Percentiles rank a stretch among this genome's conserved stretches.
These are phyloP conservation scores for Helicoverpa assulta DNA, from an alignment of 2,888 invertebrate species.

Conservation along the genomic window DNA sequence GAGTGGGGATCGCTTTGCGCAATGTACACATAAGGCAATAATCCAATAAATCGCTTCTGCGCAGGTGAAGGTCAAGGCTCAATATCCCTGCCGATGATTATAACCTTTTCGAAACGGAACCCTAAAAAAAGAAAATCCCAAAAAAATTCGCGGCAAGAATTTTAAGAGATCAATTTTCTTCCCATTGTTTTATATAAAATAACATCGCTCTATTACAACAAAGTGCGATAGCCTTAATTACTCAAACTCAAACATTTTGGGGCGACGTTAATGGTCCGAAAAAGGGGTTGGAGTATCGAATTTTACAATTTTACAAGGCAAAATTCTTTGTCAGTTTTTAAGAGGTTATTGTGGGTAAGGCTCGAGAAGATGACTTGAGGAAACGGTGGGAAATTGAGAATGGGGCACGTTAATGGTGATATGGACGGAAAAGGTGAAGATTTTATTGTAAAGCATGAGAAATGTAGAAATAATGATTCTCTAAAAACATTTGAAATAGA, in stretches of 20 bases:
- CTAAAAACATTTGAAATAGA: no score
- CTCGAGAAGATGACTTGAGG: background rate
- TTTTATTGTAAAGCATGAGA: no score
- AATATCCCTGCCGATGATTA: no score
- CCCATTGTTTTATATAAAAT: slow-evolving; percentile 34
- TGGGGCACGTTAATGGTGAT: background rate
- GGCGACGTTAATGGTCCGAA: slow-evolving; percentile 49
- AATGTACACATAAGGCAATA: no score
- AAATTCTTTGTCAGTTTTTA: slow-evolving; percentile 11
- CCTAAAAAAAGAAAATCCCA: background rate
- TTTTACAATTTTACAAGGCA: slow-evolving; percentile 34
- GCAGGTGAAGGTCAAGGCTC: no score
- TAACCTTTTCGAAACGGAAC: no score
- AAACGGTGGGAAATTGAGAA: background rate
- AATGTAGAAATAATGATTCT: no score
- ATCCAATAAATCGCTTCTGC: no score
- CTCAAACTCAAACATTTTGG: slow-evolving; percentile 45
- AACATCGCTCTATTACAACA: slow-evolving; percentile 53
- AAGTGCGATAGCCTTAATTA: slow-evolving; percentile 50
- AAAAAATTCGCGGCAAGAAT: slow-evolving; percentile 7
- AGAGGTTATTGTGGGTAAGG: background rate
- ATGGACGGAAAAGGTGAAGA: no score
- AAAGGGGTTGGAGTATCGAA: slow-evolving; percentile 10
- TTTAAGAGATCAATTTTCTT: slow-evolving; percentile 23
- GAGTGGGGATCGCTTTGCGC: no score